phyloP scores from a whole-genome alignment of 2,888 invertebrate genomes.

The Stictocephala bisonia region DNA sequence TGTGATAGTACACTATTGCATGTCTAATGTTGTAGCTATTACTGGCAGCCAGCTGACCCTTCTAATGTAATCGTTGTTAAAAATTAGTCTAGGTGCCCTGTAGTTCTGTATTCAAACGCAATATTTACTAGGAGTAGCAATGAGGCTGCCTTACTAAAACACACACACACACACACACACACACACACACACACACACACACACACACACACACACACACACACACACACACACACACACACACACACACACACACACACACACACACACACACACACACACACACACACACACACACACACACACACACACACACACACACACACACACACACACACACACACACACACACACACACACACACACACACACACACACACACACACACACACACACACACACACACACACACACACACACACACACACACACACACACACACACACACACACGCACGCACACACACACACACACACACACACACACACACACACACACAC shows the following conservation, averaged over 20 bases:
- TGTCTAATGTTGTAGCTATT: too few relatives aligned
- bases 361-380: slow-evolving; percentile 2
- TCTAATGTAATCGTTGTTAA: too few relatives aligned
- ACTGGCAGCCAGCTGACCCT: too few relatives aligned
- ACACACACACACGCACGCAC: slow-evolving; percentile 2
- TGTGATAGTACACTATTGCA: too few relatives aligned
- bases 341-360: not conserved
- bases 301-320: not conserved
- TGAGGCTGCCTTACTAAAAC: too few relatives aligned
- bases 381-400: slow-evolving; percentile 6
- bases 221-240: not conserved
- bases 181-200: slow-evolving; percentile 11
- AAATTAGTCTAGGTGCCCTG: too few relatives aligned
- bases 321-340: slow-evolving; percentile 7
- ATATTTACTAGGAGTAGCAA: too few relatives aligned
- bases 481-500: slow-evolving; percentile 10
- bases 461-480: slow-evolving; percentile 6
- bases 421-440: not conserved
- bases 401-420: slow-evolving; percentile 16
- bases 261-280: not conserved
- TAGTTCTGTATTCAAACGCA: too few relatives aligned
- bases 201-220: not conserved
- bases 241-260: not conserved
- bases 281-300: not conserved
- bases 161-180: slow-evolving; percentile 9